Conservation (phyloP, 2,888 invertebrate genomes). For the Diaperis boleti region DNA sequence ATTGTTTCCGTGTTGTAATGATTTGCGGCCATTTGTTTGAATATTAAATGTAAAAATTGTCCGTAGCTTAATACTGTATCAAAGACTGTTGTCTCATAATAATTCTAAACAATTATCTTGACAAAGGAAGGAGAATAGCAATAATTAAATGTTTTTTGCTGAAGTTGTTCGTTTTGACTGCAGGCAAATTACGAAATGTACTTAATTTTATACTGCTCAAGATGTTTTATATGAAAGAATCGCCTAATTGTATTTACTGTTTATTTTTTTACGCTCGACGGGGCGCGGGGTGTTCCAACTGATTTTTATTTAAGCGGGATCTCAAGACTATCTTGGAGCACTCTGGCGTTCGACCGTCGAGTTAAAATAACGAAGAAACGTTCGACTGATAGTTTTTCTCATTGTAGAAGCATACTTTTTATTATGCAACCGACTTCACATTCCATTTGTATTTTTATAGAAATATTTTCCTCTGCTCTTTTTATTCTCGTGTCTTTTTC, state of each 20-base stretch:
- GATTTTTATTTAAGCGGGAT: conserved; percentile 46
- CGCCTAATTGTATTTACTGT: conserved; percentile 50
- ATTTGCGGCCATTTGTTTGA: conserved; percentile 48
- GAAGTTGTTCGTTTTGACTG: conserved; percentile 36
- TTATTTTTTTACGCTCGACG: conserved; percentile 40
- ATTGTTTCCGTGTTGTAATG: conserved; percentile 5
- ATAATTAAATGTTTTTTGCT: conserved; percentile 60
- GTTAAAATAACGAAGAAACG: conserved; percentile 17
- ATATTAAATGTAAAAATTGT: conserved; percentile 56
- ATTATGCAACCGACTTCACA: conserved; percentile 38
- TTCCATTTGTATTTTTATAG: conserved; percentile 41
- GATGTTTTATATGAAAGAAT: conserved; percentile 52
- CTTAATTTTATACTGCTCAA: conserved; percentile 62
- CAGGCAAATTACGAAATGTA: conserved; percentile 50
- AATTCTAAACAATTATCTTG: conserved; percentile 56
- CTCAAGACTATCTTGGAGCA: conserved; percentile 38
- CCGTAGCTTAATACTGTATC: conserved; percentile 56
- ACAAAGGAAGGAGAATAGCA: conserved; percentile 59
- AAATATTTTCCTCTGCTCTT: conserved; percentile 24
- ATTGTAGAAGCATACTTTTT: conserved; percentile 38
- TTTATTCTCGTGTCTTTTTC: too few species aligned
- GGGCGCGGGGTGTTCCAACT: conserved; percentile 15
- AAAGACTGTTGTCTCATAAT: conserved; percentile 59
- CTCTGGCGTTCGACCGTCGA: conserved; percentile 7
- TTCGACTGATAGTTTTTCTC: conserved; percentile 39